Base-by-base conservation (phyloP, 2,797 vertebrate genomes). In the Tinamus major region DNA sequence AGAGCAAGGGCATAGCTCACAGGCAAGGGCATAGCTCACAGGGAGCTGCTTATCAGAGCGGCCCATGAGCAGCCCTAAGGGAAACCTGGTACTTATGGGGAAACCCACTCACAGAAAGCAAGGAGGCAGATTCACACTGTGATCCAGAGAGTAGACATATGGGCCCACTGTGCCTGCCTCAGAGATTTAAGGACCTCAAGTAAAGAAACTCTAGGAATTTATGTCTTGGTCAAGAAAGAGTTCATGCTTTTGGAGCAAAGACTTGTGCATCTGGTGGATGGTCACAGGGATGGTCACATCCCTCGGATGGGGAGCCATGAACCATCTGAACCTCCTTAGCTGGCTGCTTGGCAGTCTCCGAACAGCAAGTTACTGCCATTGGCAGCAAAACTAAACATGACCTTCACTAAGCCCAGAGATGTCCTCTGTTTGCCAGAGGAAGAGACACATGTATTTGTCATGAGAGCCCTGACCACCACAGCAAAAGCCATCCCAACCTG, bases 171-270 rank as follows among this genome's bases (percentile, higher is more conserved):
- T 29, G 62, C 6, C 19, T 59, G 4, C 7, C 33, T 69, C 70
- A 46, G 64, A 81, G 10, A 42, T 58, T 58, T 44, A 55, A 62
- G 15, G 20, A 62, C 6, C 9, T 90, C 42, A n/a, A 37, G 12
- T 10, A 3, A 1, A 76, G 31, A 42, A 2, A 33, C 8, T 12
- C 10, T 1, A 21, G 23, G 11, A 75, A 49, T 46, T 44, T 71
- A 21, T 13, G 12, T 55, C 55, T 84, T 56, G 8, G 15, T n/a
- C 37, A 79, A 59, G 17, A 68, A 69, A 76, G 9, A 0, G 0
- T 64, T 75, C 7, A 2, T 0, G 1, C 3, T 75, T 74, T 46
- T 19, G 33, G 8, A 72, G 31, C 2, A 1, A 29, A 51, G 53
- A 55, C 9, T 18, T 10, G 16, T 55, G 18, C 29, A 55, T 31